Conservation (phyloP, 1,140 invertebrate species). For the Bombyx mandarina region DNA sequence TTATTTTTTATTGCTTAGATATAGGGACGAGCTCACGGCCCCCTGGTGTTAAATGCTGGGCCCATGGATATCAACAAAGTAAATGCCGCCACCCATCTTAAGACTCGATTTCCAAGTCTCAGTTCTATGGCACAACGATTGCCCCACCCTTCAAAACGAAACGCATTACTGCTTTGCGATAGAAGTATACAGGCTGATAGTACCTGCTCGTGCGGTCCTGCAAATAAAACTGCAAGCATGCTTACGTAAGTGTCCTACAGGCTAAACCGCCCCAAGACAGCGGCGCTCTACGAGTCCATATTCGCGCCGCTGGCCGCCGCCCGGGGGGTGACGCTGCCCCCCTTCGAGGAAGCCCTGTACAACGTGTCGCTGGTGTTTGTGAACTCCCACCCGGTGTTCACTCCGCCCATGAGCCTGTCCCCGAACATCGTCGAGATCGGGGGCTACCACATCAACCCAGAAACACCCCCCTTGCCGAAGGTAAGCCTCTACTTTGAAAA, state of each 20-base stretch:
- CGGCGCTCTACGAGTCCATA: conserved; percentile 1
- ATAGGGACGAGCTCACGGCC: no score
- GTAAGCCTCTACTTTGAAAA: conserved; percentile 13
- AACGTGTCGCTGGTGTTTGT: conserved; percentile 66
- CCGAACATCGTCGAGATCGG: conserved; percentile 72
- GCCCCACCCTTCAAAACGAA: no score
- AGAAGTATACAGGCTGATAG: neutral
- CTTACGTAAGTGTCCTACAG: neutral
- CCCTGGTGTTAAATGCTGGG: no score
- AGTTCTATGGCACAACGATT: no score
- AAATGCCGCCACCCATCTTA: no score
- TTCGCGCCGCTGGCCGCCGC: conserved; percentile 35
- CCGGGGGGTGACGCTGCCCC: conserved; percentile 26
- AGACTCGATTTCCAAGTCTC: no score
- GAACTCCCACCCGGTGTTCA: conserved; percentile 70
- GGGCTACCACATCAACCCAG: conserved; percentile 65
- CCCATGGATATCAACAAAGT: no score
- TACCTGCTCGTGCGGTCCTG: neutral
- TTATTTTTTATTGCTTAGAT: no score
- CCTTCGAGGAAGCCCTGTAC: conserved; percentile 18
- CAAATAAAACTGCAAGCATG: neutral
- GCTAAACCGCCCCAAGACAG: neutral
- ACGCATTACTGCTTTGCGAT: no score
- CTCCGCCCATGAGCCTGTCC: conserved; percentile 55
- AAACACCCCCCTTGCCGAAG: conserved; percentile 38